Evolutionary conservation across 2,888 invertebrate species (phyloP).

Genomic region (Coelinius sp.): DNA sequence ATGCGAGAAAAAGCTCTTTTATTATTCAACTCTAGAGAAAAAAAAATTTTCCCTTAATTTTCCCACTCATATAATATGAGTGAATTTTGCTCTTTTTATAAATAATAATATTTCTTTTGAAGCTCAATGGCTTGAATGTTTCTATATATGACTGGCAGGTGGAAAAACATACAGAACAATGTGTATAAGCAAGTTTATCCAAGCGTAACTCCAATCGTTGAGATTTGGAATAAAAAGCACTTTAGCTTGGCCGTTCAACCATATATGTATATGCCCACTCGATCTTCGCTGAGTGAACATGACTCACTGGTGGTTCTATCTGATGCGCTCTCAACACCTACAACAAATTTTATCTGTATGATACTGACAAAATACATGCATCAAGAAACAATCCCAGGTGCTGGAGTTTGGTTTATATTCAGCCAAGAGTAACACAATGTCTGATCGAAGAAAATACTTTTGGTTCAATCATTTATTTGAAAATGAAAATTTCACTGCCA

Average conservation of each 20-base stretch:
- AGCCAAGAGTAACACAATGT: neutral
- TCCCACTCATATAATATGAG: no score
- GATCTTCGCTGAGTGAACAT: neutral
- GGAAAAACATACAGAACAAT: neutral
- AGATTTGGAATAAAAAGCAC: neutral
- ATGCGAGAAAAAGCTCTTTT: no score
- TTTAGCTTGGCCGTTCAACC: neutral
- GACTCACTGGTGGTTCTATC: neutral
- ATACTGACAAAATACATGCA: neutral
- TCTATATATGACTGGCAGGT: neutral
- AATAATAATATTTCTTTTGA: no score
- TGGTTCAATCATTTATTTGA: no score
- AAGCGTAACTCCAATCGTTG: neutral
- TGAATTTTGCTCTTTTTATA: no score
- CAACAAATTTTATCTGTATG: neutral
- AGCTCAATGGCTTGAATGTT: no score
- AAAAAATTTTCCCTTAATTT: no score
- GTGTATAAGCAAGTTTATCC: neutral
- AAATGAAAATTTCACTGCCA: no score
- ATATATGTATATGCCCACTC: neutral
- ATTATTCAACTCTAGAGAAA: no score
- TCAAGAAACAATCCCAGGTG: neutral
- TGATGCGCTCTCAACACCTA: neutral
- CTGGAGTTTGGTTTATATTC: neutral
- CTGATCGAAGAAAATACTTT: neutral